Evolutionary conservation across 2,797 vertebrate species (phyloP), one percentile per base, ranked within the genome.

Genomic region (Helarctos malayanus): DNA sequence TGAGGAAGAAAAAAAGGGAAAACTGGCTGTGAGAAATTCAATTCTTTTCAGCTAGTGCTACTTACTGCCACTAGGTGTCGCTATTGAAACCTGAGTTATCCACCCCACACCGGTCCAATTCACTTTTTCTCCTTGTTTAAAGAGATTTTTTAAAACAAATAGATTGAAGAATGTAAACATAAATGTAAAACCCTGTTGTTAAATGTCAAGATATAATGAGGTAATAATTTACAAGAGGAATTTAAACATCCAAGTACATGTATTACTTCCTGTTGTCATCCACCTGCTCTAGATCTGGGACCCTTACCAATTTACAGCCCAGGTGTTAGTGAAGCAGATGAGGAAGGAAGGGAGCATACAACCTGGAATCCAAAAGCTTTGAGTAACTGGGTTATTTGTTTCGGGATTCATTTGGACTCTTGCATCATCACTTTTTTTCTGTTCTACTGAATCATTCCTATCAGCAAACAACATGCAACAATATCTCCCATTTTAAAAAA

Each of bases 51-150:
- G 56, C 59, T 21, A 56, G 18, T 89, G 61, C 14, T 25, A 65
- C 21, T 65, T 38, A 7, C 3, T 56, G 29, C 57, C 93, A 95
- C 85, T 69, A 94, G 97, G 38, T 97, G 98, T 83, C 82, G 12
- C 95, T 87, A 84, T 92, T 84, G 75, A 86, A 94, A 81, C 7
- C 89, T n/a, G n/a, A 88, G 11, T 80, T 49, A 52, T 7, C 8
- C 41, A 38, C n/a, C 45, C 4, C 3, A n/a, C 56, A 14, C 6
- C 2, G n/a, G 16, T 80, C 18, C 21, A 25, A 7, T 14, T 49
- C 27, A 12, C 21, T 4, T 90, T 95, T 76, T 73, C 27, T 45
- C 45, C 6, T 47, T 88, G 61, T 49, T 47, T 56, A 65, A 71
- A 54, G 41, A 23, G 25, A 21, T 76, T 76, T 45, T 35, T 69